Conservation (phyloP, 37 sponge, comb jelly and placozoan genomes). For the Spongia lamella region DNA sequence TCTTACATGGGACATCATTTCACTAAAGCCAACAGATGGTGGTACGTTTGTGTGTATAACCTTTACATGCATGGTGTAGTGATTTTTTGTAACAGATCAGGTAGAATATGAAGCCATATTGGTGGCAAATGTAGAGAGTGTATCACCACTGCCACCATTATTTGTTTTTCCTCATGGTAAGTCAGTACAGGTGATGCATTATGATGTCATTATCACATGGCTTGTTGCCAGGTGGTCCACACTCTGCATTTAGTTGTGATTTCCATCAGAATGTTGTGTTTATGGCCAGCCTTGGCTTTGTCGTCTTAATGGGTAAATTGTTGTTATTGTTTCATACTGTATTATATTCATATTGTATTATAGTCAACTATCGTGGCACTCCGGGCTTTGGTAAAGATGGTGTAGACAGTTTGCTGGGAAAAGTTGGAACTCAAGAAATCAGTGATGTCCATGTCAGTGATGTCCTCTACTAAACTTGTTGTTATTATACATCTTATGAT, state of each 20-base stretch:
- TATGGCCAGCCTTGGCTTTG: conserved; percentile 64
- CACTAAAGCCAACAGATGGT: too few species aligned
- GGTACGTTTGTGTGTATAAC: too few species aligned
- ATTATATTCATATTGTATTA: not conserved
- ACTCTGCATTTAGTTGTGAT: conserved; percentile 33
- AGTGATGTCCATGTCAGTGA: conserved; percentile 80
- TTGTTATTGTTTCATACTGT: not conserved
- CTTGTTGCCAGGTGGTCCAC: conserved; percentile 74
- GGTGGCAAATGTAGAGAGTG: not conserved
- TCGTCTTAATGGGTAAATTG: conserved; percentile 70
- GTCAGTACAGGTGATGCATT: not conserved
- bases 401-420: conserved; percentile 72
- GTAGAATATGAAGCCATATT: conserved; percentile 62
- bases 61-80: not conserved
- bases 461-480: too few species aligned
- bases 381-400: conserved; percentile 79
- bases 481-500: not conserved
- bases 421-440: conserved; percentile 90
- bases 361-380: conserved; percentile 95
- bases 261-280: conserved; percentile 47
- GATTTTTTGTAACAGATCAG: not conserved
- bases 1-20: not conserved
- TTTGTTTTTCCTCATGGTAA: conserved; percentile 68
- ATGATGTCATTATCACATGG: not conserved
- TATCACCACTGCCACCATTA: conserved; percentile 19